A percentile compares a stretch with the other conserved stretches of the same genome.
These are phyloP conservation scores for Gasteruption jaculator DNA, from an alignment of 2,888 invertebrate species.

Conservation along the genomic window DNA sequence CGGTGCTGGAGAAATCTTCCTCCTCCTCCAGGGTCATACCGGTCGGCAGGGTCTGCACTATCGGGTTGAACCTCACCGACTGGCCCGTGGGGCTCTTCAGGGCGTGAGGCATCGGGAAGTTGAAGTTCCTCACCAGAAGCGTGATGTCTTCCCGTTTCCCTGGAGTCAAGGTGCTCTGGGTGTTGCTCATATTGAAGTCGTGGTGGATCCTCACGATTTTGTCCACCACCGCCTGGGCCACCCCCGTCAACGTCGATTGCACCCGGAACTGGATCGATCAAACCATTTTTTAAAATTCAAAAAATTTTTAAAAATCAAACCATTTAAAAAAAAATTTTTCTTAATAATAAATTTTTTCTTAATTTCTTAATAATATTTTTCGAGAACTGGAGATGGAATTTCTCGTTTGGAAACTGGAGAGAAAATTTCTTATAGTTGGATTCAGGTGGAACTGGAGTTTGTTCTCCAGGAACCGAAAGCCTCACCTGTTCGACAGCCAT, in stretches of 20 bases:
- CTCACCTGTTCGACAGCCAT: slow-evolving; percentile 77
- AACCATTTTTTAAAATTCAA: slow-evolving; percentile 8
- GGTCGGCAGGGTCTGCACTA: slow-evolving; percentile 54
- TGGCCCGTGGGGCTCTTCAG: slow-evolving; percentile 55
- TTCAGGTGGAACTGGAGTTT: no score
- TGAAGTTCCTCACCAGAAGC: slow-evolving; percentile 80
- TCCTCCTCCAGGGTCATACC: slow-evolving; percentile 30
- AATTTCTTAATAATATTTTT: no score
- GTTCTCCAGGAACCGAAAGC: no score
- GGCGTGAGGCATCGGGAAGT: slow-evolving; percentile 68
- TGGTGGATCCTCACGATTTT: slow-evolving; percentile 81
- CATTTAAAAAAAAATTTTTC: no score
- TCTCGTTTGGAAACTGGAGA: no score
- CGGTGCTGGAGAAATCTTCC: slow-evolving; percentile 26
- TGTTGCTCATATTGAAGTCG: slow-evolving; percentile 64
- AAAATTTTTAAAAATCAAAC: not conserved
- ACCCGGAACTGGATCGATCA: slow-evolving; percentile 61
- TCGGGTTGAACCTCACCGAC: slow-evolving; percentile 62
- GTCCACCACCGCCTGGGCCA: slow-evolving; percentile 82
- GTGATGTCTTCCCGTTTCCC: slow-evolving; percentile 80
- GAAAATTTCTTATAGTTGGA: no score
- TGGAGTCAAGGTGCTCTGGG: slow-evolving; percentile 51
- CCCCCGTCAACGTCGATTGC: slow-evolving; percentile 73
- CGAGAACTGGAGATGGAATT: no score
- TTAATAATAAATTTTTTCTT: no score